These are phyloP conservation scores for Dioctria linearis DNA, from an alignment of 2,888 invertebrate species.

Conservation along the genomic window DNA sequence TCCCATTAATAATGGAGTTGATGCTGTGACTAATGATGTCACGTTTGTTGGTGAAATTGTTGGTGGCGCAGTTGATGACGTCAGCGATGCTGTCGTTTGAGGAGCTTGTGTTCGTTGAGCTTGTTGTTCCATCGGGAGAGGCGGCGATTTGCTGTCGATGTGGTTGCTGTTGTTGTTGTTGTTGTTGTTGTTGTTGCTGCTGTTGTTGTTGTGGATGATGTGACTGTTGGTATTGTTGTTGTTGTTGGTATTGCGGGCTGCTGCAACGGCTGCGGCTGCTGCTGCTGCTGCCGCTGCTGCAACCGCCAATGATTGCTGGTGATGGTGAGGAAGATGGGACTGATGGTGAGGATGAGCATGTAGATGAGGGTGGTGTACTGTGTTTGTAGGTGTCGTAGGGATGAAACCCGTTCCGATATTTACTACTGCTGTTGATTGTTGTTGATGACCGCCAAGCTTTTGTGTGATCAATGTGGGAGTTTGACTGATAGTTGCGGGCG, in stretches of 20 bases:
- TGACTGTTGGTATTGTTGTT: slow-evolving; percentile 70
- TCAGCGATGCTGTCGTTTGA: slow-evolving; percentile 49
- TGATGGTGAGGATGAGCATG: slow-evolving; percentile 55
- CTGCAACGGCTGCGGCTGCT: slow-evolving; percentile 67
- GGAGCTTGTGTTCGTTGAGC: slow-evolving; percentile 54
- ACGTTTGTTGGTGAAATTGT: slow-evolving; percentile 60
- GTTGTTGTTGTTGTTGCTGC: slow-evolving; percentile 56
- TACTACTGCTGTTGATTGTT: slow-evolving; percentile 66
- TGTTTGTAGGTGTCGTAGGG: slow-evolving; percentile 52
- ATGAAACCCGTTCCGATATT: slow-evolving; percentile 54
- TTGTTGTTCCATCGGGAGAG: slow-evolving; percentile 47
- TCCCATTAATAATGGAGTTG: slow-evolving; percentile 80
- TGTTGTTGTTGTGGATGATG: slow-evolving; percentile 61
- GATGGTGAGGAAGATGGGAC: slow-evolving; percentile 56
- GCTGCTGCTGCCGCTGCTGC: slow-evolving; percentile 55
- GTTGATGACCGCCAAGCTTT: slow-evolving; percentile 61
- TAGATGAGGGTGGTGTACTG: slow-evolving; percentile 49
- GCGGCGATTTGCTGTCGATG: slow-evolving; percentile 46
- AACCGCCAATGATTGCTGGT: slow-evolving; percentile 50
- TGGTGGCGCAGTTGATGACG: slow-evolving; percentile 62
- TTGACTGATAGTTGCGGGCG: slow-evolving; percentile 43
- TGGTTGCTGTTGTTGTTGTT: slow-evolving; percentile 55
- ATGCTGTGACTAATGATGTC: slow-evolving; percentile 70
- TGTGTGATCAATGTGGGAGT: slow-evolving; percentile 44
- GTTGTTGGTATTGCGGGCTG: slow-evolving; percentile 65